Conservation (phyloP, 2,113 vertebrate species). For the Bujurquina vittata region DNA sequence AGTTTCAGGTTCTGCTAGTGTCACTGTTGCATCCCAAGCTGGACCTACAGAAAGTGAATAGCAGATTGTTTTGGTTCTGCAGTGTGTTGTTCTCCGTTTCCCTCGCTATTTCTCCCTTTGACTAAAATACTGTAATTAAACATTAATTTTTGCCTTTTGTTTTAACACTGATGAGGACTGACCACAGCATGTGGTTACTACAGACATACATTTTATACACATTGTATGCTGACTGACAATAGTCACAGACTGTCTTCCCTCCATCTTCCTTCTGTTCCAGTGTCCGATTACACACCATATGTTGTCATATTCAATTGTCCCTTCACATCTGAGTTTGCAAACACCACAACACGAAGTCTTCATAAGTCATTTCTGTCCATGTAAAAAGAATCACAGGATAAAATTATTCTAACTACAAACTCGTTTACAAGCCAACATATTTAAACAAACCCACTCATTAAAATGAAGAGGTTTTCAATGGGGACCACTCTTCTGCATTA, state of each 20-base stretch:
- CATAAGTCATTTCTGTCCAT: conserved; percentile 20
- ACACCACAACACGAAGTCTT: background rate
- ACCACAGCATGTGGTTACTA: background rate
- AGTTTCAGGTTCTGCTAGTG: background rate
- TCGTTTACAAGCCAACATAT: conserved; percentile 51
- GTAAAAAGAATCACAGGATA: conserved; percentile 53
- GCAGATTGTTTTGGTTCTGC: background rate
- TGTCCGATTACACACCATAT: background rate
- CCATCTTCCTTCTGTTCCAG: background rate
- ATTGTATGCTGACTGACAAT: background rate
- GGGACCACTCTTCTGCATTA: background rate
- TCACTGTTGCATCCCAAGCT: background rate
- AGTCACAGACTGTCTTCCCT: background rate
- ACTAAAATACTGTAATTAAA: background rate
- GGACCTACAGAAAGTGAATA: background rate
- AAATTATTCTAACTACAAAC: conserved; percentile 70
- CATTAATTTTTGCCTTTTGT: background rate
- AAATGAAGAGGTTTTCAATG: conserved; percentile 29
- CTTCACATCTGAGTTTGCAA: conserved; percentile 4
- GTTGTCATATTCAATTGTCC: background rate
- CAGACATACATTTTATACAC: background rate
- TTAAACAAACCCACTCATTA: conserved; percentile 52
- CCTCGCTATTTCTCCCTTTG: background rate
- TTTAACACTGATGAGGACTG: background rate
- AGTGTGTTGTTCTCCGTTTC: background rate